Percentiles rank a stretch among this genome's conserved stretches.
phyloP scores from a whole-genome alignment of 2,888 invertebrate species.

The Platynereis dumerilii region DNA sequence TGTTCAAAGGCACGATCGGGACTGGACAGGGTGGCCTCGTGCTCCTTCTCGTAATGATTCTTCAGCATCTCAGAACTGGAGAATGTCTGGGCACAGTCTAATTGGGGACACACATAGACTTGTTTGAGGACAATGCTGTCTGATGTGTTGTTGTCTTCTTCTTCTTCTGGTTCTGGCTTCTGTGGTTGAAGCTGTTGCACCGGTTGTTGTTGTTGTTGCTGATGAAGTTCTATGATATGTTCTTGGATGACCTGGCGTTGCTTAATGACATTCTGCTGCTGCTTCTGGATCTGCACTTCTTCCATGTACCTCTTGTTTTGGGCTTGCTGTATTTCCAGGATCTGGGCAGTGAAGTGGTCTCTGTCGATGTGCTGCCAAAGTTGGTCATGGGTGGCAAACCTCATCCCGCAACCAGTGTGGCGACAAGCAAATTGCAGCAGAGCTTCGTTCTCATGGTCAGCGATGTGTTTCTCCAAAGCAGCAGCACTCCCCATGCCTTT shows the following conservation, averaged over 20 bases:
- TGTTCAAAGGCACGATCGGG: conserved; percentile 6
- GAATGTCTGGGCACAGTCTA: background rate
- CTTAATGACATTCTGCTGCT: no score
- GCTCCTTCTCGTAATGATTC: background rate
- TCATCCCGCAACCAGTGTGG: conserved; percentile 9
- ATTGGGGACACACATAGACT: background rate
- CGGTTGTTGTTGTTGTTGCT: no score
- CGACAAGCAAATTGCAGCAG: conserved; percentile 13
- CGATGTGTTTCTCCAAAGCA: conserved; percentile 13
- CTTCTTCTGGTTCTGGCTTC: no score
- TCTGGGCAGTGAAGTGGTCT: conserved; percentile 3
- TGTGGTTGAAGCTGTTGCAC: no score
- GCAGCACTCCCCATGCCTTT: conserved; percentile 5
- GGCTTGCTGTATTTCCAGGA: no score
- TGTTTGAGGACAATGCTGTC: no score
- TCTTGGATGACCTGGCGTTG: no score
- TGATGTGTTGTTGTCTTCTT: no score
- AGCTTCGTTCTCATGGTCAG: conserved; percentile 12
- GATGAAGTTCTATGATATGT: no score
- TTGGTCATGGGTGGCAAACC: conserved; percentile 15
- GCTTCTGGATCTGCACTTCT: no score
- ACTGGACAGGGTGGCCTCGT: background rate
- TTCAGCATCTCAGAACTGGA: background rate
- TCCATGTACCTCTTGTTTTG: no score
- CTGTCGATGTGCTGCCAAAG: conserved; percentile 2